Percentiles rank a stretch among this genome's conserved stretches.
Evolutionary conservation across 1,140 invertebrate genomes (phyloP).

Genomic region (Anoplophora glabripennis): DNA sequence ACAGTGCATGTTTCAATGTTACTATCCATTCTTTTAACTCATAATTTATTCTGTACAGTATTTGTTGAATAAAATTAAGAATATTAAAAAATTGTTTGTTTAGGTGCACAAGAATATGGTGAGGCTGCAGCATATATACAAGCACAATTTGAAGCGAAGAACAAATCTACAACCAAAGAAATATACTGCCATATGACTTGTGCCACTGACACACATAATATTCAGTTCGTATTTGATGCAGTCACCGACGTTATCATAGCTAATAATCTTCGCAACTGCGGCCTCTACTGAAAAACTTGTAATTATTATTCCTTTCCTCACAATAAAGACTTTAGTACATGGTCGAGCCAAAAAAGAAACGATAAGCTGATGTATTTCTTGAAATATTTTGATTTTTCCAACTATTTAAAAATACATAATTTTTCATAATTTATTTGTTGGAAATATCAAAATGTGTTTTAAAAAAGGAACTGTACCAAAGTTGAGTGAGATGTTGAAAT

Average conservation of each 20-base stretch:
- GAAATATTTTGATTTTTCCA: background rate
- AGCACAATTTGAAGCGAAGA: constrained; percentile 85
- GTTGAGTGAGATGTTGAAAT: constrained; percentile 39
- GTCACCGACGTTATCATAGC: constrained; percentile 93
- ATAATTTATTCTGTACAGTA: too few relatives aligned
- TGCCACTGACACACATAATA: constrained; percentile 88
- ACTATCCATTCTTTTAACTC: too few relatives aligned
- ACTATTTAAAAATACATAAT: background rate
- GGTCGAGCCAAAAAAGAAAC: constrained; percentile 22
- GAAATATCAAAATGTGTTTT: constrained; percentile 6
- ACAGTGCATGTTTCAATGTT: too few relatives aligned
- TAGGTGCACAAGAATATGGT: constrained; percentile 80
- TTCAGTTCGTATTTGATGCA: constrained; percentile 89
- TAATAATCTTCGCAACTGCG: constrained; percentile 90
- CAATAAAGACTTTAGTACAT: constrained; percentile 25
- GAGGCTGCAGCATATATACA: constrained; percentile 86
- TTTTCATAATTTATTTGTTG: background rate
- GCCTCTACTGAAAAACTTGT: constrained; percentile 53
- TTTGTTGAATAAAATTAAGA: too few relatives aligned
- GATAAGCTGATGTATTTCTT: too few relatives aligned
- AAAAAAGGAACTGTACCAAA: constrained; percentile 33
- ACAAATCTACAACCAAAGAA: constrained; percentile 84
- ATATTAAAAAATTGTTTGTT: constrained; percentile 27
- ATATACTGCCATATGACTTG: constrained; percentile 92
- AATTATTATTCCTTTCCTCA: constrained; percentile 28